Base-by-base conservation (phyloP, 2,797 vertebrate species). In the Tachyglossus aculeatus region DNA sequence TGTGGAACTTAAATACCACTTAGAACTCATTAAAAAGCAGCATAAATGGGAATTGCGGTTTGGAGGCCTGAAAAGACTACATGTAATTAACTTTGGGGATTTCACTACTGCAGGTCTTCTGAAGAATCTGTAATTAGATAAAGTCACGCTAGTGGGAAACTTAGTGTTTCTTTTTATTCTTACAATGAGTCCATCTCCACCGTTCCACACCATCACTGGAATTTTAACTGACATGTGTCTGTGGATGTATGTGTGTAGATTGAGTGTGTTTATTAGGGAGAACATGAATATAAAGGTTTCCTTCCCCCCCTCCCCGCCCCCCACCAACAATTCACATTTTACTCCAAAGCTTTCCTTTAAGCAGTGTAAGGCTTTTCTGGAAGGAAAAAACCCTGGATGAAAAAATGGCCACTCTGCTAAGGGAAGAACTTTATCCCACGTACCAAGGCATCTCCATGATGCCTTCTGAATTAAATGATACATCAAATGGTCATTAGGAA, bases 51-150 rank as follows among this genome's bases (percentile, higher is more conserved):
- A 52, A 63, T n/a, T 7, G 21, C 9, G 67, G 37, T 27, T 52
- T n/a, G 29, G 29, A 69, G 40, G 16, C 16, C 39, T 37, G 37
- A 63, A 67, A 58, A 60, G 55, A 73, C 40, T 68, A 69, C 50
- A 44, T 14, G 13, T 40, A 68, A 78, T 45, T 78, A 76, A 51
- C 63, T 48, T 24, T 40, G 32, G 34, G 48, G 64, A 59, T 55
- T 29, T 48, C 25, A 10, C 55, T 40, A 47, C 15, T 4, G 6
- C 27, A 9, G 9, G 5, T 29, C 31, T 29, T 48, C 25, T 18
- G 9, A 70, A 52, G 21, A 54, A 33, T n/a, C 21, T 62, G 6
- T 22, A 22, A 38, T 39, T 52, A 41, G 41, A 27, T 29, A 48
- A 38, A 55, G 22, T 4, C 25, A 48, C 6, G 1, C 15, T 27